Evolutionary conservation across 53 echinoderm and acorn worm species (phyloP).

Genomic region (Patiria pectinifera): DNA sequence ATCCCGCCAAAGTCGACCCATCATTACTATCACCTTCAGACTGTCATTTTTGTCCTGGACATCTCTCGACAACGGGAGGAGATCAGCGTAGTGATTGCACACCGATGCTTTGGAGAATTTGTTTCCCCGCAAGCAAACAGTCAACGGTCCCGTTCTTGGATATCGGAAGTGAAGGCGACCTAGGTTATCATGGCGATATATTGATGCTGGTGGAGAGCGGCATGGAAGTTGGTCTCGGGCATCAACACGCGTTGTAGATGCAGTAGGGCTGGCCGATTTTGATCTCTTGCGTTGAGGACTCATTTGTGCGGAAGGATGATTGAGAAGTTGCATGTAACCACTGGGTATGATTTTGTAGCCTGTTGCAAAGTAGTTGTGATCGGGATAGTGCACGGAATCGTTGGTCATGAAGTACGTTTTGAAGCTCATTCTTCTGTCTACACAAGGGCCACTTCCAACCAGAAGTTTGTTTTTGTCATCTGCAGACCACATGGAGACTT

Average conservation of each 20-base stretch:
- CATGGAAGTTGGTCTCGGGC: no score
- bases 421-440: constrained; percentile 26
- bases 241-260: no score
- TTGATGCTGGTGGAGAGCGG: no score
- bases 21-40: constrained; percentile 4
- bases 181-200: no score
- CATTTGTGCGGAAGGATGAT: not conserved
- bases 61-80: constrained; percentile 19
- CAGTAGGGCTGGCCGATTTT: no score
- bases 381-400: constrained; percentile 29
- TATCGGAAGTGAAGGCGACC: no score
- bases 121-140: constrained; percentile 34
- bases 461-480: no score
- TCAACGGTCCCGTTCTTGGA: constrained; percentile 32
- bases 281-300: not conserved
- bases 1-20: constrained; percentile 48
- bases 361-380: constrained; percentile 38
- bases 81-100: constrained; percentile 40
- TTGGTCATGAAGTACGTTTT: constrained; percentile 42
- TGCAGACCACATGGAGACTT: constrained; percentile 26
- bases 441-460: constrained; percentile 40
- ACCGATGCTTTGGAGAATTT: constrained; percentile 30
- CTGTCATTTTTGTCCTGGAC: constrained; percentile 29
- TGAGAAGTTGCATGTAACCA: constrained; percentile 40
- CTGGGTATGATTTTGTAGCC: constrained; percentile 33